Evolutionary conservation across 1,140 invertebrate genomes (phyloP), one percentile per base, ranked within the genome.

Genomic region (Mamestra configurata): DNA sequence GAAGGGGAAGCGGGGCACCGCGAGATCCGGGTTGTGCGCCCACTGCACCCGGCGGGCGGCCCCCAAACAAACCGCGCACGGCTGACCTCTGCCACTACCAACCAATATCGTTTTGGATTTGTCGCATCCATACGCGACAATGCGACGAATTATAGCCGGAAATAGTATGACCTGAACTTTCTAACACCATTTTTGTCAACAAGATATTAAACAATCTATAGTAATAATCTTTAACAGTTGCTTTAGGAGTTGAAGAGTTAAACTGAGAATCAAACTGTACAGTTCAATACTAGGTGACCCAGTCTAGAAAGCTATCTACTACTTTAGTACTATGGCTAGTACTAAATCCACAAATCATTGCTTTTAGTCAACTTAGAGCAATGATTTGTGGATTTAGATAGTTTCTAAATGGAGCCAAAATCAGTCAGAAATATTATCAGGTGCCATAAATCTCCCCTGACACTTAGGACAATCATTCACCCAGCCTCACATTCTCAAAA

Each of bases 11-110:
- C 91, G 91, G 93, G 91, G 92, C 90, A 89, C 82, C 79, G 77
- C 86, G 82, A 93, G 90, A 93, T 93, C 93, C 91, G 93, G 93
- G 93, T 94, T 93, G 90, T 85, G 90, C 92, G 89, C 92, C 91
- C 91, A 94, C 91, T 91, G 90, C 90, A 92, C 82, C 84, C 84
- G 82, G 77, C 87, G 76, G 86, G 86, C 87, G 92, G 92, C 92
- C 92, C 92, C 93, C 93, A 94, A 94, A 92, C 88, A 88, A 87
- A 86, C 84, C 73, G 81, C 78, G 82, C 84, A 87, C 85, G 80
- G 82, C 79, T 90, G 89, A 92, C 91, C 90, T 93, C 87, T 93
- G 89, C 80, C 87, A 89, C 88, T 80, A 79, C 66, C 77, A 72
- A 70, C 84, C 72, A 83, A 86, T 84, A 86, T 84, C 79, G 77